Percentiles rank a stretch among this genome's conserved stretches.
Evolutionary conservation across 2,797 vertebrate species (phyloP).

Genomic region (Silurus aristotelis): DNA sequence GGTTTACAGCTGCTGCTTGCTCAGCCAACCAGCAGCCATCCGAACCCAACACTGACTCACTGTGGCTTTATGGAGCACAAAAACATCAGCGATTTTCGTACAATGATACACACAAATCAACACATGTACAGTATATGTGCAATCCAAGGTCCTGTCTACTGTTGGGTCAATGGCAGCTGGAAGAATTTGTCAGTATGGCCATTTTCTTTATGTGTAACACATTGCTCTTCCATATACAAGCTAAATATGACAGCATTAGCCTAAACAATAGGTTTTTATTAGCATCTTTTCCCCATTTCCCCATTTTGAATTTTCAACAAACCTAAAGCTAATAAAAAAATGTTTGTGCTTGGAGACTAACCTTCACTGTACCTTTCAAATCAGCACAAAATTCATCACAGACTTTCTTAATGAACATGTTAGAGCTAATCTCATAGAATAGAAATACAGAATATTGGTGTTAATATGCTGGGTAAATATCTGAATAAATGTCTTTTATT

Average conservation of each 20-base stretch:
- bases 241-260: too few relatives aligned
- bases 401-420: neutral
- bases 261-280: too few relatives aligned
- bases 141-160: neutral
- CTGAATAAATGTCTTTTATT: too few relatives aligned
- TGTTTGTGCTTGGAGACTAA: neutral
- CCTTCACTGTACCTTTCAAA: neutral
- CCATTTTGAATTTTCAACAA: too few relatives aligned
- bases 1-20: constrained; percentile 15
- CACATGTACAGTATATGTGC: neutral
- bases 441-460: neutral
- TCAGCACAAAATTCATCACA: neutral
- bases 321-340: too few relatives aligned
- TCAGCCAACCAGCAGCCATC: neutral
- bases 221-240: neutral
- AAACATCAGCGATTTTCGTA: neutral
- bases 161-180: neutral
- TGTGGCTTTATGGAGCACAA: neutral
- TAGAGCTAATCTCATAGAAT: neutral
- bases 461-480: neutral
- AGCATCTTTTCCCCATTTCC: too few relatives aligned
- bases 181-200: neutral
- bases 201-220: neutral
- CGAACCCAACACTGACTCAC: neutral
- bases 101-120: neutral